Conservation (phyloP, 2,888 invertebrate species). For the Clitarchus hookeri region DNA sequence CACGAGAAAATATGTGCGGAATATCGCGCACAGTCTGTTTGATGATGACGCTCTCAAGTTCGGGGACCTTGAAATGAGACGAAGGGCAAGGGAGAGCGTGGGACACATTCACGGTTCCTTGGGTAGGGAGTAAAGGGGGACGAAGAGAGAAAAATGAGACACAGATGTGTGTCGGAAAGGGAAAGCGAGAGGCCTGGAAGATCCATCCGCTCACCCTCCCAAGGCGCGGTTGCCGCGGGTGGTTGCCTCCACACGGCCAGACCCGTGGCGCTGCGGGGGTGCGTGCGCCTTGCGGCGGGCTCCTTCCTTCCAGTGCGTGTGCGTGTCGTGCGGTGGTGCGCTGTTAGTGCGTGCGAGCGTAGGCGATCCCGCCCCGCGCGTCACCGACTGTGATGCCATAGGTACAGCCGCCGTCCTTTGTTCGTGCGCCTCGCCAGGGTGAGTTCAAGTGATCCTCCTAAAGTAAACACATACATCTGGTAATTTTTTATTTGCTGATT, state of each 20-base stretch:
- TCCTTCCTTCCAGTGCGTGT: too few relatives aligned
- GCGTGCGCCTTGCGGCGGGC: background rate
- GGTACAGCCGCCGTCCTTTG: too few relatives aligned
- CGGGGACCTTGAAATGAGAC: background rate
- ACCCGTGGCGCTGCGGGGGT: background rate
- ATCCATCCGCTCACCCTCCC: background rate
- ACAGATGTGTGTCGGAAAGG: background rate
- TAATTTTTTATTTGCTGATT: too few relatives aligned
- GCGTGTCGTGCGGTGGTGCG: too few relatives aligned
- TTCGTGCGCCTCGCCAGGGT: too few relatives aligned
- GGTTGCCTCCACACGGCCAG: background rate
- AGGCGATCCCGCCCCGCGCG: too few relatives aligned
- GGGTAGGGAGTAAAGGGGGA: background rate
- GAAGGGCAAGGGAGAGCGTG: slow-evolving; percentile 14
- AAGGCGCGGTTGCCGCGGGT: background rate
- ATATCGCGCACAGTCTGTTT: too few relatives aligned
- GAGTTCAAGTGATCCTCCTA: too few relatives aligned
- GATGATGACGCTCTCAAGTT: background rate
- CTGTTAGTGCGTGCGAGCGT: too few relatives aligned
- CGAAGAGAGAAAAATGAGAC: background rate
- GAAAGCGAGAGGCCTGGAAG: background rate
- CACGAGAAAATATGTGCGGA: too few relatives aligned
- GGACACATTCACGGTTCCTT: background rate
- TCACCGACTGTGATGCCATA: too few relatives aligned
- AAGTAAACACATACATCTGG: too few relatives aligned